These are phyloP conservation scores for Dicaeum eximium DNA, from an alignment of 2,113 vertebrate genomes.

Conservation along the genomic window DNA sequence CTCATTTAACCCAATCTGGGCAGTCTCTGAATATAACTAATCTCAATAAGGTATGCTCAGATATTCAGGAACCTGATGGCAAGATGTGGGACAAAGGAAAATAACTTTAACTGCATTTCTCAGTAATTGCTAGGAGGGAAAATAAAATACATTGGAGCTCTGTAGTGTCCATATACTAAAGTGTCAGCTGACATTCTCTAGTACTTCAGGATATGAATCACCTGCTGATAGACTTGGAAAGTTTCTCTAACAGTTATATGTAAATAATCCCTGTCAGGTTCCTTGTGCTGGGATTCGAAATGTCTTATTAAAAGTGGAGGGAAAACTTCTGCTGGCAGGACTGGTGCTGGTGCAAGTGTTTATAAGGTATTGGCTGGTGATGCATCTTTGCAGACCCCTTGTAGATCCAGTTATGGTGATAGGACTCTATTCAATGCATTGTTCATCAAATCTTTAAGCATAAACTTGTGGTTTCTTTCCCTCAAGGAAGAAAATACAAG, in stretches of 20 bases:
- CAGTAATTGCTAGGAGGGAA: background rate
- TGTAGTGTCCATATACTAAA: background rate
- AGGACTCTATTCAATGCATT: background rate
- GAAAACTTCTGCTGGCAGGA: background rate
- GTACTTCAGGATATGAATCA: background rate
- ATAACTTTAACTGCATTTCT: background rate
- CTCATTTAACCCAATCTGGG: background rate
- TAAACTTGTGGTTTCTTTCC: background rate
- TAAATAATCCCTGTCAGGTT: background rate
- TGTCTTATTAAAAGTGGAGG: background rate
- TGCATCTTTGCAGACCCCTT: background rate
- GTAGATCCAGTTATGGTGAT: background rate
- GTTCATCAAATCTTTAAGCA: background rate
- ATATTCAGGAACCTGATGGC: background rate
- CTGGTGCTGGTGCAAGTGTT: background rate
- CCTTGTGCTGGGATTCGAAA: background rate
- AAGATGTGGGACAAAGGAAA: background rate
- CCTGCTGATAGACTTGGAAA: background rate
- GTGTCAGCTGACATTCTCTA: background rate
- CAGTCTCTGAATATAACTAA: background rate
- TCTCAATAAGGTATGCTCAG: background rate
- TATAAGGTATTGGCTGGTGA: background rate
- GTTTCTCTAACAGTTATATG: background rate
- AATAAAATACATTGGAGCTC: background rate
- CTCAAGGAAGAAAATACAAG: background rate